Conservation (phyloP, 2,113 vertebrate genomes). For the Cygnus atratus region DNA sequence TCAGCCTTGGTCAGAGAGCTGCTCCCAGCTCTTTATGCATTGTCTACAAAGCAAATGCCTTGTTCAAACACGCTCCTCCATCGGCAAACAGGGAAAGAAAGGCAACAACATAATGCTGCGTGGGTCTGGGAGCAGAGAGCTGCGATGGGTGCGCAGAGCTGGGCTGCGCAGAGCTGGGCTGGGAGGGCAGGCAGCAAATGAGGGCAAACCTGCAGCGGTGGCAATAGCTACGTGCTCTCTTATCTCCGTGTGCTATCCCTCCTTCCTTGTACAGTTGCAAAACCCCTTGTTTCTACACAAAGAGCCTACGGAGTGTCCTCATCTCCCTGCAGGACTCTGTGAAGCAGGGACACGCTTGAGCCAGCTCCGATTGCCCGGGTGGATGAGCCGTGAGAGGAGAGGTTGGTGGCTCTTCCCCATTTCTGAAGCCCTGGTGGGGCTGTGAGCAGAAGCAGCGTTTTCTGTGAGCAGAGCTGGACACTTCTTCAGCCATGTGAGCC, state of each 20-base stretch:
- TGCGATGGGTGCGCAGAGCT: neutral
- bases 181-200: neutral
- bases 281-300: neutral
- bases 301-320: rapidly evolving
- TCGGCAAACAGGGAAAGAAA: neutral
- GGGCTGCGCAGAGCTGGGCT: neutral
- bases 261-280: neutral
- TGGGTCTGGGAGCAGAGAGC: neutral
- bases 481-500: rapidly evolving
- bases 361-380: rapidly evolving
- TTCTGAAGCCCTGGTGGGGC: neutral
- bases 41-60: neutral
- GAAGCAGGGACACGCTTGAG: neutral
- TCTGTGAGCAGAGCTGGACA: neutral
- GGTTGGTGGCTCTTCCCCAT: rapidly evolving
- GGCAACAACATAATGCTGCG: neutral
- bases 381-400: neutral
- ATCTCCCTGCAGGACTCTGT: neutral
- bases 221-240: rapidly evolving
- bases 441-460: neutral
- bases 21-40: neutral
- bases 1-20: neutral
- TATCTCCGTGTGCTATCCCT: neutral
- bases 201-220: neutral
- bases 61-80: neutral